A percentile compares a stretch with the other conserved stretches of the same genome.
These are phyloP conservation scores for Camponotus vicinus DNA, from an alignment of 1,140 invertebrate genomes.

Conservation along the genomic window DNA sequence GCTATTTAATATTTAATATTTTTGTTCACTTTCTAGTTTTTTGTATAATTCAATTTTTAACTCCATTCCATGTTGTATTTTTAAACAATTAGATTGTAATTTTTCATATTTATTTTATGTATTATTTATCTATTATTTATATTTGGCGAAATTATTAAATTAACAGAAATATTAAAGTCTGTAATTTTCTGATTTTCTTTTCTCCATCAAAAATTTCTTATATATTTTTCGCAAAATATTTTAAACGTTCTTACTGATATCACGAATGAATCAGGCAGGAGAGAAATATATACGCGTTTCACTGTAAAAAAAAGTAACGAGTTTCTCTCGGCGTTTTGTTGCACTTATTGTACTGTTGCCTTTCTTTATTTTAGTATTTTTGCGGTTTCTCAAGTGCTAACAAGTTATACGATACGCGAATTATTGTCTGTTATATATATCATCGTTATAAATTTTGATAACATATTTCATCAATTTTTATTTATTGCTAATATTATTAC, in stretches of 20 bases:
- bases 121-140: neutral
- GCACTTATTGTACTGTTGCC: slow-evolving; percentile 49
- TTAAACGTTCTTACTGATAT: slow-evolving; percentile 21
- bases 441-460: slow-evolving; percentile 4
- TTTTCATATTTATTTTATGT: neutral
- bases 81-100: neutral
- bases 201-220: slow-evolving; percentile 12
- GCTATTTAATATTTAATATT: no score
- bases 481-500: neutral
- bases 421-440: neutral
- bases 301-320: slow-evolving; percentile 54
- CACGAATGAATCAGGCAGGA: neutral
- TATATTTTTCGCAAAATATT: slow-evolving; percentile 23
- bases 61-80: neutral
- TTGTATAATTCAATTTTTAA: neutral
- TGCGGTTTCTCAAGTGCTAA: slow-evolving; percentile 16
- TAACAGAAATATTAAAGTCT: neutral
- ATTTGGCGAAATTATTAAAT: neutral
- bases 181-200: neutral
- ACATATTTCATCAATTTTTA: neutral
- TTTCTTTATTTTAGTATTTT: slow-evolving; percentile 50
- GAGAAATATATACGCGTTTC: slow-evolving; percentile 10
- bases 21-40: slow-evolving; percentile 12
- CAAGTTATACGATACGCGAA: neutral
- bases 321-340: slow-evolving; percentile 66